Evolutionary conservation across 2,888 invertebrate genomes (phyloP), one percentile per base, ranked within the genome.

Genomic region (Actias luna): DNA sequence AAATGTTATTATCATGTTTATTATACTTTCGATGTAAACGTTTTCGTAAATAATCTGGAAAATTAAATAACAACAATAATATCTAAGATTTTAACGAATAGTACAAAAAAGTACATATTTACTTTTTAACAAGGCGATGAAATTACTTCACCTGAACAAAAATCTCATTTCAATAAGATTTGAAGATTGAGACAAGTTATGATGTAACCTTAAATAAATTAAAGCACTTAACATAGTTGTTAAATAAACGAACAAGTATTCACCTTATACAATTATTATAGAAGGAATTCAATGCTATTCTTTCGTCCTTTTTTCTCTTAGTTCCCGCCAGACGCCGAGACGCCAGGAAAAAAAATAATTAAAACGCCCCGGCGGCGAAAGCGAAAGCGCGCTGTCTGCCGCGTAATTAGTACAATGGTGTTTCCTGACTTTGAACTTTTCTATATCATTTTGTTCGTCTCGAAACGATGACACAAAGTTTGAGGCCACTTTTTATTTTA

Each of bases 391-490:
- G 91, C 92, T 90, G 92, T 92, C 92, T 92, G 88, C 88, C 88
- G 83, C 91, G 92, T 92, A 92, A 92, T 92, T 92, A 92, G 92
- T 83, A 92, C 92, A 92, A 92, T 92, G 92, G 92, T 89, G 85
- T 89, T 89, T 88, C 90, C 92, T 83, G 92, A 92, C 92, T 92
- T 92, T 92, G 92, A 92, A 92, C 91, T 89, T 89, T 83, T 80
- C 85, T 79, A 84, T 84, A 88, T 87, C 84, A 84, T 81, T 83
- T 83, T 85, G 82, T 84, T 87, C 84, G 83, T 85, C 83, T 83
- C 83, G 46, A 58, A 64, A 35, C 61, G 60, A 29, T 55, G 55
- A 55, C 55, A 61, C 64, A 8, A 46, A 42, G 18, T 59, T 59
- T n/a, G 50, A 39, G 36, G 59, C 36, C 36, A 59, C 59, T 46